Evolutionary conservation across 2,888 invertebrate species (phyloP).

Genomic region (Melikaiella ostensackeni): DNA sequence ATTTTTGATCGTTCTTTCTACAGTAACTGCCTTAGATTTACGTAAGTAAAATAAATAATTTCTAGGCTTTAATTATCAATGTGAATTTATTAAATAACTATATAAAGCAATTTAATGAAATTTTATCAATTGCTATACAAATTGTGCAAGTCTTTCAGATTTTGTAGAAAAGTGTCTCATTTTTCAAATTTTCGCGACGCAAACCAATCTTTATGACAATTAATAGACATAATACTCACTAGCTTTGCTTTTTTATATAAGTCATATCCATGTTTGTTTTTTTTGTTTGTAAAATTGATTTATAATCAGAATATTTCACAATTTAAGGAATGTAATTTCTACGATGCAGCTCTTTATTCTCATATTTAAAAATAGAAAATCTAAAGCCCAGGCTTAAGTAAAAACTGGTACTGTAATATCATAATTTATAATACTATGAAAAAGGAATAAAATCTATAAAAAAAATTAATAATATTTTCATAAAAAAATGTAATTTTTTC

Average conservation of each 20-base stretch:
- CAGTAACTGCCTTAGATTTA: slow-evolving; percentile 17
- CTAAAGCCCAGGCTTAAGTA: not conserved
- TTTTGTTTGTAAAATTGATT: slow-evolving; percentile 37
- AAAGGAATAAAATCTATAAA: not conserved
- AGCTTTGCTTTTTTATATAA: not conserved
- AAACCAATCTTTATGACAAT: too few species aligned
- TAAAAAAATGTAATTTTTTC: not conserved
- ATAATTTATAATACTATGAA: not conserved
- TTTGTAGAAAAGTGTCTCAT: not conserved
- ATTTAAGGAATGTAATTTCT: not conserved
- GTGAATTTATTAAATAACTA: not conserved
- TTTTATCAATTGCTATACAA: not conserved
- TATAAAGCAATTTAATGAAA: not conserved
- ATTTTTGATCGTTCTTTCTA: slow-evolving; percentile 11
- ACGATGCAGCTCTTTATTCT: not conserved
- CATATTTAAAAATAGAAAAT: not conserved
- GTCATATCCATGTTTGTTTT: not conserved
- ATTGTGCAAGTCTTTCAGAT: slow-evolving; percentile 24
- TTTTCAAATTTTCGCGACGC: too few species aligned
- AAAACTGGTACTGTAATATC: not conserved
- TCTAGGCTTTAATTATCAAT: not conserved
- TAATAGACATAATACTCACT: too few species aligned
- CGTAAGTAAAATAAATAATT: not conserved
- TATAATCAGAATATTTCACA: not conserved
- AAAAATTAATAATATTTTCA: not conserved